Base-by-base conservation (phyloP, 2,797 vertebrate species). In the Halcyon badia region DNA sequence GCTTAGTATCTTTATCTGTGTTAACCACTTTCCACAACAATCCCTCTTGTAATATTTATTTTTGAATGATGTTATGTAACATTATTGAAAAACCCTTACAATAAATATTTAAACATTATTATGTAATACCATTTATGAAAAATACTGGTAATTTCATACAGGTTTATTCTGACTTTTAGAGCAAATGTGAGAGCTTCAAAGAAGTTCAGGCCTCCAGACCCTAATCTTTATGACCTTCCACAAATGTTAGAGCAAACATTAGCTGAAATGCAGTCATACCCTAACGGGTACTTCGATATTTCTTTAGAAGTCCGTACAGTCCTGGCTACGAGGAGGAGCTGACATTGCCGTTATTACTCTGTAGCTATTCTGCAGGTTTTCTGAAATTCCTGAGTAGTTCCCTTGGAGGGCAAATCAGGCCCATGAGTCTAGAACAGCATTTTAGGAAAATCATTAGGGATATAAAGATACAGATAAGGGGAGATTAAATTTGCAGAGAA, bases 401-500 rank as follows among this genome's bases (percentile, higher is more conserved):
- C 31, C 54, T 61, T 69, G 31, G 62, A 87, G 49, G 41, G 89
- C 39, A 94, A 61, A 83, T 41, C 62, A 79, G n/a, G 39, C 35
- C 51, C 39, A 79, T 0, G 6, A 58, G 25, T 90, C 60, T 48
- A 49, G 77, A 90, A 71, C 60, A 68, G 75, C 51, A 83, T 71
- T 95, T 83, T 60, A 81, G 57, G 65, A 87, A 90, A 90, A 89
- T 75, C 86, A 60, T 68, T 73, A 81, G 65, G 39, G 56, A 78
- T 86, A 83, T 69, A 92, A 49, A 78, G 52, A 76, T 78, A 75
- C n/a, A 84, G 70, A 56, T 78, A 95, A 89, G n/a, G n/a, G 41
- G 78, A 94, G 57, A 91, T 65, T 83, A 89, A 58, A 77, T 80
- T 95, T 65, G 60, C 5, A 4, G 48, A 65, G 51, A 70, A 93